Conservation (phyloP, 2,888 invertebrate species). For the Drosophila atroscutellata region DNA sequence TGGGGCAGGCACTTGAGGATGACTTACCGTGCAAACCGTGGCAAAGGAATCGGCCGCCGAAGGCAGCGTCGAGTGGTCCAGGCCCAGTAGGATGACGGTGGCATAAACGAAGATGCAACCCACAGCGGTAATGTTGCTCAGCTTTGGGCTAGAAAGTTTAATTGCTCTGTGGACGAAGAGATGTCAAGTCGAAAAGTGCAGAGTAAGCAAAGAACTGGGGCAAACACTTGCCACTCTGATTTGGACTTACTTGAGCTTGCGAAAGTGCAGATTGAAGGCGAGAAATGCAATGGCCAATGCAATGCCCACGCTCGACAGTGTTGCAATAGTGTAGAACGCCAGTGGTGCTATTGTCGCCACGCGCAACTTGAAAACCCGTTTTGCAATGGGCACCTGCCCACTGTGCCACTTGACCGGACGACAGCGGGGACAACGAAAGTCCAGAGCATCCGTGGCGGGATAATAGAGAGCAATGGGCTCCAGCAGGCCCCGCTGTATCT, state of each 20-base stretch:
- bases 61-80: constrained; percentile 92
- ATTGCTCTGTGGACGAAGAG: constrained; percentile 88
- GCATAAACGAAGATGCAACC: constrained; percentile 96
- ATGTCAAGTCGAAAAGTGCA: constrained; percentile 40
- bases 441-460: constrained; percentile 87
- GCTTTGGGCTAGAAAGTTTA: constrained; percentile 95
- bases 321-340: constrained; percentile 90
- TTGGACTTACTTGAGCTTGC: constrained; percentile 90
- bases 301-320: constrained; percentile 91
- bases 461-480: constrained; percentile 90
- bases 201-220: constrained; percentile 42
- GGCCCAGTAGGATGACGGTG: constrained; percentile 93
- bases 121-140: constrained; percentile 96
- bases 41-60: constrained; percentile 90
- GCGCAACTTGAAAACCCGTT: constrained; percentile 90
- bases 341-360: constrained; percentile 92
- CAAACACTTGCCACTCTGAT: neutral
- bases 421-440: constrained; percentile 90
- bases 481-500: constrained; percentile 92
- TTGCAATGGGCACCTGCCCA: constrained; percentile 92
- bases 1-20: constrained; percentile 17
- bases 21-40: constrained; percentile 93
- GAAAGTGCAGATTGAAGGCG: constrained; percentile 93
- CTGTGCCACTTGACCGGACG: constrained; percentile 89
- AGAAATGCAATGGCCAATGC: constrained; percentile 90